A percentile compares a stretch with the other conserved stretches of the same genome.
phyloP scores from a whole-genome alignment of 2,797 vertebrate genomes.

The Gobio occitaniae region DNA sequence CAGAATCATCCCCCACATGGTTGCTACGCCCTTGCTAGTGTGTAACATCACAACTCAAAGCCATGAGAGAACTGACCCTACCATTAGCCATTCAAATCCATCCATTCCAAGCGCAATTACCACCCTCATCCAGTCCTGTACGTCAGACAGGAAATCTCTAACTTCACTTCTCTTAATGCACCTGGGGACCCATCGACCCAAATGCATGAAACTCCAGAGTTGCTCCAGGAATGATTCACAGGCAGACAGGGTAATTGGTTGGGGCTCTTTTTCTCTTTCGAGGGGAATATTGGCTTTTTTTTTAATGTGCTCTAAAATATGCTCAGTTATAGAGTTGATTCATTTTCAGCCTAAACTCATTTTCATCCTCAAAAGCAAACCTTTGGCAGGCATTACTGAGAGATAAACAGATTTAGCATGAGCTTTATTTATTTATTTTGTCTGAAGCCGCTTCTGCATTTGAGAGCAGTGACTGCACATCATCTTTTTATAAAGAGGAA shows the following conservation, averaged over 20 bases:
- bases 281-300: conserved; percentile 51
- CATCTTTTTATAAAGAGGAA: background rate
- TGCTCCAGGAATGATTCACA: conserved; percentile 62
- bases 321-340: conserved; percentile 42
- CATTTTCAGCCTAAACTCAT: conserved; percentile 39
- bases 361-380: conserved; percentile 51
- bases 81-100: background rate
- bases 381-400: conserved; percentile 30
- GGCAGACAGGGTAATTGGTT: conserved; percentile 59
- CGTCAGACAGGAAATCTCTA: conserved; percentile 69
- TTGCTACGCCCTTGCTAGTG: conserved; percentile 4
- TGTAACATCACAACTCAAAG: background rate
- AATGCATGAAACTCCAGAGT: conserved; percentile 67
- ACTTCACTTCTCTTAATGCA: conserved; percentile 63
- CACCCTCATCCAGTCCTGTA: conserved; percentile 64
- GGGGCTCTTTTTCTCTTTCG: conserved; percentile 51
- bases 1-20: background rate
- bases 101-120: conserved; percentile 30
- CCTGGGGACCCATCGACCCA: conserved; percentile 72
- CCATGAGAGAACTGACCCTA: conserved; percentile 14
- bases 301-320: conserved; percentile 47
- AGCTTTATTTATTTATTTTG: conserved; percentile 45
- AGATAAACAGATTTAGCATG: conserved; percentile 38
- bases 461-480: background rate
- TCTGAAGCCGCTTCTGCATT: conserved; percentile 30